Conservation (phyloP, 2,113 vertebrate species). For the Osmerus mordax region DNA sequence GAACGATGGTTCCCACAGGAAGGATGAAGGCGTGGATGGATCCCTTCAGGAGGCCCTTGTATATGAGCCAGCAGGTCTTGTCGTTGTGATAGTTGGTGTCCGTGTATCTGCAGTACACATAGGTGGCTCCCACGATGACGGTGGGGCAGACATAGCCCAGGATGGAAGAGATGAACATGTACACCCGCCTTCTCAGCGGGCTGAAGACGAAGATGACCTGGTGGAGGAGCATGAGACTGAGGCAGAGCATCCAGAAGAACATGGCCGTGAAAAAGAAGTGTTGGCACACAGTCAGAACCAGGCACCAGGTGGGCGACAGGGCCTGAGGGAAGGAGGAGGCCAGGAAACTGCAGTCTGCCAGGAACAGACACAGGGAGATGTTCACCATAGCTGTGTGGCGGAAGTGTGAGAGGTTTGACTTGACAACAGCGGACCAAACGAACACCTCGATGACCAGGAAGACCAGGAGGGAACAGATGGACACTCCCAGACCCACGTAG, state of each 20-base stretch:
- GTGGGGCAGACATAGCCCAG: conserved; percentile 83
- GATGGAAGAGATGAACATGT: conserved; percentile 76
- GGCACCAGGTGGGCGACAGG: conserved; percentile 54
- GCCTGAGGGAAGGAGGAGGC: conserved; percentile 40
- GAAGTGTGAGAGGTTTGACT: conserved; percentile 86
- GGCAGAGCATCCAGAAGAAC: conserved; percentile 93
- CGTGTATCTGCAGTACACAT: conserved; percentile 71
- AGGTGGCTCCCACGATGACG: conserved; percentile 76
- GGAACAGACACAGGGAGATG: conserved; percentile 79
- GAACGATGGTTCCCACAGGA: conserved; percentile 78
- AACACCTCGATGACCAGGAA: conserved; percentile 81
- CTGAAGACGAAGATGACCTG: conserved; percentile 90
- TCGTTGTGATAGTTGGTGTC: conserved; percentile 55
- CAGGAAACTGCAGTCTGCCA: conserved; percentile 79
- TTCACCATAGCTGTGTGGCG: conserved; percentile 88
- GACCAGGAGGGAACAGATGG: conserved; percentile 77
- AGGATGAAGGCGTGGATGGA: conserved; percentile 83
- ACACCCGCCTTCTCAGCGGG: conserved; percentile 80
- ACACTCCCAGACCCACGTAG: conserved; percentile 77
- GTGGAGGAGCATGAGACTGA: conserved; percentile 90
- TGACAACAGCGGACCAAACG: conserved; percentile 89
- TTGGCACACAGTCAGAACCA: conserved; percentile 72
- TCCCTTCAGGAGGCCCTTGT: conserved; percentile 56
- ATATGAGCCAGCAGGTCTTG: conserved; percentile 80
- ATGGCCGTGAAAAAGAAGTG: conserved; percentile 87